These are phyloP conservation scores for Heliconius erato DNA, from an alignment of 2,888 invertebrate genomes.

Conservation along the genomic window DNA sequence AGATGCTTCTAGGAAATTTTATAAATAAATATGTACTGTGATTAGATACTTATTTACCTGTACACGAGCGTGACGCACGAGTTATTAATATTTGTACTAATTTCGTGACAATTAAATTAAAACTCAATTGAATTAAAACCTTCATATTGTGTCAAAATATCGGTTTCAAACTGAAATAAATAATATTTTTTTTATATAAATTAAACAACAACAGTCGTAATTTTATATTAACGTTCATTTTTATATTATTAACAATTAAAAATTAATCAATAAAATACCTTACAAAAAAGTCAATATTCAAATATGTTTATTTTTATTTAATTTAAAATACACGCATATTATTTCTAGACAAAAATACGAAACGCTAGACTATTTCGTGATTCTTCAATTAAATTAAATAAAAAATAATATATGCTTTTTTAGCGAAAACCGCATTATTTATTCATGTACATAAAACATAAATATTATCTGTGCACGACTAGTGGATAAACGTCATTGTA, in stretches of 20 bases:
- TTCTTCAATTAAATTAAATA: background rate
- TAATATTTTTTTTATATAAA: too few relatives aligned
- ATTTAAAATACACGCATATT: background rate
- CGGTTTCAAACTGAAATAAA: background rate
- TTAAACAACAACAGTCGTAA: too few relatives aligned
- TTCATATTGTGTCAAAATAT: background rate
- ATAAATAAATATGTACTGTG: constrained; percentile 10
- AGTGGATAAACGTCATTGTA: background rate
- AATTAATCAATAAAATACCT: too few relatives aligned
- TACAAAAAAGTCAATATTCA: background rate
- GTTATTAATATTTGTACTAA: constrained; percentile 3
- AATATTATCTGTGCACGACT: constrained; percentile 1
- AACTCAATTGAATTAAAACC: background rate
- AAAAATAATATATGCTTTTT: too few relatives aligned
- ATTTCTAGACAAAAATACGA: background rate
- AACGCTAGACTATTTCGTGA: background rate
- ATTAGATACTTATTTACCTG: background rate
- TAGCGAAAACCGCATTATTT: too few relatives aligned
- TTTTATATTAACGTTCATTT: too few relatives aligned
- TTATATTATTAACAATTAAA: too few relatives aligned
- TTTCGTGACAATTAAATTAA: background rate
- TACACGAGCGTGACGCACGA: constrained; percentile 8
- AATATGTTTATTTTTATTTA: background rate
- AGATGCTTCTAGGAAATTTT: background rate
- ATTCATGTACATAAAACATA: background rate